These are phyloP conservation scores for Pocillopora grandis DNA, from an alignment of 92 coral and sea anemone species.

Conservation along the genomic window DNA sequence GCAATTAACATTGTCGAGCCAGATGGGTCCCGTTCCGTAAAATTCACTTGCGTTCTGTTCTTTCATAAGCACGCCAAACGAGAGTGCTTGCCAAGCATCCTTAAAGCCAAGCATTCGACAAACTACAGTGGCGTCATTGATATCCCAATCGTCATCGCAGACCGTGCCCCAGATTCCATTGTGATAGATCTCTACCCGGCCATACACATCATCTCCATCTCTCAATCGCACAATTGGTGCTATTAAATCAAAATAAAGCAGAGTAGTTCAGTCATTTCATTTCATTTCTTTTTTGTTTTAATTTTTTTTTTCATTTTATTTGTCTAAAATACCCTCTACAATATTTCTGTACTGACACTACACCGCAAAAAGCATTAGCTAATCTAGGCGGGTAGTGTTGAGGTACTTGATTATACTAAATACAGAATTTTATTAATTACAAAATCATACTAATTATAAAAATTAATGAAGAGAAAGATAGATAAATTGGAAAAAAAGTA, in stretches of 20 bases:
- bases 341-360: too few species aligned
- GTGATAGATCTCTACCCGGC: conserved; percentile 59
- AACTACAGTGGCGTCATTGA: conserved; percentile 32
- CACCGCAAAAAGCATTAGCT: too few species aligned
- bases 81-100: conserved; percentile 30
- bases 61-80: neutral
- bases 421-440: too few species aligned
- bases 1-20: conserved; percentile 44
- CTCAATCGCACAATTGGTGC: conserved; percentile 29
- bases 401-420: too few species aligned
- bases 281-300: too few species aligned
- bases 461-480: too few species aligned
- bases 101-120: conserved; percentile 41
- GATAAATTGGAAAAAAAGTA: too few species aligned
- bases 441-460: too few species aligned
- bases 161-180: conserved; percentile 69
- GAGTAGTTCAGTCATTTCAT: too few species aligned
- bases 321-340: too few species aligned
- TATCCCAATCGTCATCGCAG: conserved; percentile 45
- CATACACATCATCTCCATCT: conserved; percentile 15
- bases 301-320: too few species aligned
- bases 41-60: neutral
- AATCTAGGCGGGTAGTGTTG: too few species aligned
- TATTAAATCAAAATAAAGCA: neutral
- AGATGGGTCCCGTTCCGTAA: conserved; percentile 38